phyloP scores from a whole-genome alignment of 2,797 vertebrate genomes.

The Sternarchorhynchus goeldii region DNA sequence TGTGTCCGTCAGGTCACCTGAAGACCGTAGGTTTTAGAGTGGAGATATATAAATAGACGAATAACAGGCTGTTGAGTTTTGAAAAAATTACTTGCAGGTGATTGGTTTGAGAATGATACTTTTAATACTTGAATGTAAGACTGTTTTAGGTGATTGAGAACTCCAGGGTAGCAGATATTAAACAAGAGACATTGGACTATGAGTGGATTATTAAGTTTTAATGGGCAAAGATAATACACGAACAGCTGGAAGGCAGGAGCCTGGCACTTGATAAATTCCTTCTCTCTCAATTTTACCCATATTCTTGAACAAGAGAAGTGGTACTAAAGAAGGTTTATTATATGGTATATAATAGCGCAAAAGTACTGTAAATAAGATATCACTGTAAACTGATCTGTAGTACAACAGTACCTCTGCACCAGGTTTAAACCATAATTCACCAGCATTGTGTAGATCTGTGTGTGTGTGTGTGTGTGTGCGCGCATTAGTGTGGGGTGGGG shows the following conservation, averaged over 20 bases:
- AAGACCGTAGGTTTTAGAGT: too few species aligned
- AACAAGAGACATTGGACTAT: too few species aligned
- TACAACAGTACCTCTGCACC: neutral
- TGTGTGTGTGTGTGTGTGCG: conserved; percentile 1
- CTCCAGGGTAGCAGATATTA: too few species aligned
- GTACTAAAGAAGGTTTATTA: too few species aligned
- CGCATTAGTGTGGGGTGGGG: neutral
- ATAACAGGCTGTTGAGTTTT: neutral
- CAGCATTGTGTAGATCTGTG: neutral
- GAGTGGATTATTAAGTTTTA: too few species aligned
- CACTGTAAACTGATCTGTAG: neutral
- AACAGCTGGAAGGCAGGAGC: too few species aligned
- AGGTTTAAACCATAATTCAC: neutral
- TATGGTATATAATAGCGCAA: neutral
- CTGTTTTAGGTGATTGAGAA: too few species aligned
- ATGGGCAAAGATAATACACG: too few species aligned
- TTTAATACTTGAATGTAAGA: neutral
- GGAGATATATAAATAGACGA: too few species aligned
- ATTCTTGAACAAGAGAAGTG: too few species aligned
- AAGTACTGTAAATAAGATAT: neutral
- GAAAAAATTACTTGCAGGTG: neutral
- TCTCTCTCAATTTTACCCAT: too few species aligned
- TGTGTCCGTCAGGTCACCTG: neutral
- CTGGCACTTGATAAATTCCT: too few species aligned
- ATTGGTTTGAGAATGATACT: neutral